Evolutionary conservation across 35 echinoderm and acorn worm species (phyloP), one percentile per base, ranked within the genome.

Genomic region (Holothuria glaberrima): DNA sequence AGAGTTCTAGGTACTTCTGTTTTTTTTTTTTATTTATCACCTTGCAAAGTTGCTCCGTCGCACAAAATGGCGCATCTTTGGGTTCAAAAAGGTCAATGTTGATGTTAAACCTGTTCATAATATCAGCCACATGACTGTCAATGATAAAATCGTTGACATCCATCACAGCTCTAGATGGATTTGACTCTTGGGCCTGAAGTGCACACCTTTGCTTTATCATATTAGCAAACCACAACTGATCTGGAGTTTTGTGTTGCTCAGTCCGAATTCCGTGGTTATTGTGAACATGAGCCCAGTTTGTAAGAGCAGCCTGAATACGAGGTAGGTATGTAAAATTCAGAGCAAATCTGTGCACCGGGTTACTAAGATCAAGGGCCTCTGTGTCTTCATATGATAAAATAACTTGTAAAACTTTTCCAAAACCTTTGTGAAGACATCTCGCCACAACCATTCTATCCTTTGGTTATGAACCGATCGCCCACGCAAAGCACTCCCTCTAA

Each of bases 401-500:
- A 90, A 25, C 0, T 60, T 7, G 16, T 79, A 50, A 34, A 52
- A 89, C 56, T 30, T 35, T 27, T 58, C 69, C 26, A 48, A 35
- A 21, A 76, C 90, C 45, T 68, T 80, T 21, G 71, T 76, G 13
- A 21, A 87, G 30, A 75, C 31, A 59, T 92, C 91, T 26, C 46
- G 22, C 91, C 91, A 78, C 35, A 65, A 44, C 26, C 83, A 24
- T 48, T 86, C 91, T 21, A 86, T 78, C 34, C 71, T 61, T 67
- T 86, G 83, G 25, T 88, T 92, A 69, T 92, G 82, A 48, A 58
- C 56, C 19, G 68, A 75, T n/a, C 45, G 58, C 5, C 91, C 83
- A 27, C 59, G 54, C 52, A 85, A 72, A 33, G 50, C 69, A 75
- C 48, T n/a, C 12, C 71, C 61, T 82, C 59, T 54, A 12, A 44